Evolutionary conservation across 2,888 invertebrate genomes (phyloP), one percentile per base, ranked within the genome.

Genomic region (Clunio marinus): DNA sequence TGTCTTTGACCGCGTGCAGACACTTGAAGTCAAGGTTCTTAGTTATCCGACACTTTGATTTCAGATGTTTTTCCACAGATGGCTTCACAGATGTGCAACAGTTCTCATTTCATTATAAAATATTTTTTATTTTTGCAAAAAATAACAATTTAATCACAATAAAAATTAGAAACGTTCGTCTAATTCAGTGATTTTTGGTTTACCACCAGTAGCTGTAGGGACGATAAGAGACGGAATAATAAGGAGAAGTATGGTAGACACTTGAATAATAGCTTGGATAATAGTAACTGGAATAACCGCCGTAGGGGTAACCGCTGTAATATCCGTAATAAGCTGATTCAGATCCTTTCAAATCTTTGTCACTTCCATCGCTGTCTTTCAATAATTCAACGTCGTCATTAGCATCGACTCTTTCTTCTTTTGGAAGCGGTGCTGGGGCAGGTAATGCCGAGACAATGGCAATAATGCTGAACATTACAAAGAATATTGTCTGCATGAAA

Each of bases 131-230:
- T 46, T n/a, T 13, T 41, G 41, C 41, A 41, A 41, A 41, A 15
- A 10, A n/a, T 41, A 41, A 41, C 10, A n/a, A 41, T 51, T 51
- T 17, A 51, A 51, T 51, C 51, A 51, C 51, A 51, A 20, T 22
- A 32, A 32, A 10, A 41, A 41, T 15, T 15, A 15, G 10, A n/a
- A 10, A 32, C 7, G 10, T 2, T 41, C 41, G 2, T 41, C n/a
- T 41, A 5, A n/a, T 41, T 2, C 2, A 41, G 10, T 41, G n/a
- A 2, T 45, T n/a, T 17, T 20, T 51, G 2, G 15, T 60, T 66
- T 66, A 66, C 66, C 66, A 66, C 66, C 66, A 66, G 27, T 66
- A 66, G 10, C 37, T 22, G 28, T 46, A 63, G 13, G 66, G 51
- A 17, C 55, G 28, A n/a, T 55, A 55, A n/a, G 46, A 25, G n/a